Percentiles rank a stretch among this genome's conserved stretches.
Conservation (phyloP, 2,888 invertebrate genomes). For the Plutella xylostella region DNA sequence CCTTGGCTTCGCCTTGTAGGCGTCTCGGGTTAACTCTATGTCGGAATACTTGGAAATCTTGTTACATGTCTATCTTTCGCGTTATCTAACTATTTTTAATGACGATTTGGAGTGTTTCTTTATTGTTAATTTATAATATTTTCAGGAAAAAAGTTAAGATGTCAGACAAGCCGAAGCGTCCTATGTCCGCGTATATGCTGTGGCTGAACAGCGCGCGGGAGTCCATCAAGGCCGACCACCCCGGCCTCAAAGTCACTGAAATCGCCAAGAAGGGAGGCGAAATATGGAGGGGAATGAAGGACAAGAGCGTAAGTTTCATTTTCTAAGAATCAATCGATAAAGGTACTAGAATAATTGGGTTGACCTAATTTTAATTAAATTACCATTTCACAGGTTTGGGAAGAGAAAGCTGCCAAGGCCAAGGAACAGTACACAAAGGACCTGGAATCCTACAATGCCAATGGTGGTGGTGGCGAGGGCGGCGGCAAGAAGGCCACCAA, state of each 20-base stretch:
- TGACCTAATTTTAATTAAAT: constrained; percentile 10
- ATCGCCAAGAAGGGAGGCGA: constrained; percentile 96
- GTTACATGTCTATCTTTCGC: constrained; percentile 34
- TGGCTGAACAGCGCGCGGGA: constrained; percentile 94
- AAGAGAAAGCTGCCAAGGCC: constrained; percentile 86
- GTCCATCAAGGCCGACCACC: constrained; percentile 88
- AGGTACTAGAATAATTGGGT: too few species aligned
- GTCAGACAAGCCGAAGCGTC: constrained; percentile 93
- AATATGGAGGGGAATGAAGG: constrained; percentile 91
- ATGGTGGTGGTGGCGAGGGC: constrained; percentile 74
- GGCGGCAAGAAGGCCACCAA: constrained; percentile 67
- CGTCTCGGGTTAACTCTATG: constrained; percentile 32
- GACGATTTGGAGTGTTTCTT: constrained; percentile 21
- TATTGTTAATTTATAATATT: constrained; percentile 21
- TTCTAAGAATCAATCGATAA: too few species aligned
- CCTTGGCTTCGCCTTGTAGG: constrained; percentile 25
- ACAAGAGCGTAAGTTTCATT: constrained; percentile 80
- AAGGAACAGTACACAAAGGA: constrained; percentile 91
- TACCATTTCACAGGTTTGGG: constrained; percentile 80
- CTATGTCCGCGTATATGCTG: constrained; percentile 93
- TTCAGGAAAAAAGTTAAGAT: constrained; percentile 65
- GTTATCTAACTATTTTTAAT: constrained; percentile 33
- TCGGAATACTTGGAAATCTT: constrained; percentile 21
- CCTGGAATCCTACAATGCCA: constrained; percentile 89
- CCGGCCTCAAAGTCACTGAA: constrained; percentile 92